These are phyloP conservation scores for Marisa cornuarietis DNA, from an alignment of 1,140 invertebrate species.

Conservation along the genomic window DNA sequence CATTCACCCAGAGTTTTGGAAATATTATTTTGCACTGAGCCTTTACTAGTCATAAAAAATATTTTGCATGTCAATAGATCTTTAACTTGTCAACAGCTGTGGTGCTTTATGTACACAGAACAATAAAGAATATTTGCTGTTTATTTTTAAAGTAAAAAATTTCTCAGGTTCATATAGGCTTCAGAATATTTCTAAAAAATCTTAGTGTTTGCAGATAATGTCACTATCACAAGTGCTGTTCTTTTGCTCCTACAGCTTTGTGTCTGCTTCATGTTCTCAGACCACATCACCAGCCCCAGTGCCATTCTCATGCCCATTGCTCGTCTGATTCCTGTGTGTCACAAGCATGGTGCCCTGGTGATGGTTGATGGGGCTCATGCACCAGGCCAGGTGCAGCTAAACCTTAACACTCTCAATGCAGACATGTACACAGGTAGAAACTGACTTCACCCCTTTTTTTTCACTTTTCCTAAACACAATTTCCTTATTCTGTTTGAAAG, in stretches of 20 bases:
- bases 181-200: no score
- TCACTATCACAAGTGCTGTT: neutral
- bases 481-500: neutral
- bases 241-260: neutral
- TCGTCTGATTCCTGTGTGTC: constrained; percentile 42
- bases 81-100: no score
- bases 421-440: constrained; percentile 51
- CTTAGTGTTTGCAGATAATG: neutral
- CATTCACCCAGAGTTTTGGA: no score
- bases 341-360: constrained; percentile 36
- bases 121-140: no score
- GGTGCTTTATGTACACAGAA: no score
- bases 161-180: neutral
- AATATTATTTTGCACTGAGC: no score
- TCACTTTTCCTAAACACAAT: no score
- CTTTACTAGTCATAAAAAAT: no score
- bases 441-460: no score
- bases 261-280: constrained; percentile 30
- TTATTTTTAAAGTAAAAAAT: no score
- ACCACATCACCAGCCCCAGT: constrained; percentile 45
- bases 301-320: constrained; percentile 47
- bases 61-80: no score
- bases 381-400: constrained; percentile 48
- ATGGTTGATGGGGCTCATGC: constrained; percentile 53
- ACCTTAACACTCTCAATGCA: constrained; percentile 45